phyloP scores from a whole-genome alignment of 2,797 vertebrate species.

The Hylomyscus alleni region DNA sequence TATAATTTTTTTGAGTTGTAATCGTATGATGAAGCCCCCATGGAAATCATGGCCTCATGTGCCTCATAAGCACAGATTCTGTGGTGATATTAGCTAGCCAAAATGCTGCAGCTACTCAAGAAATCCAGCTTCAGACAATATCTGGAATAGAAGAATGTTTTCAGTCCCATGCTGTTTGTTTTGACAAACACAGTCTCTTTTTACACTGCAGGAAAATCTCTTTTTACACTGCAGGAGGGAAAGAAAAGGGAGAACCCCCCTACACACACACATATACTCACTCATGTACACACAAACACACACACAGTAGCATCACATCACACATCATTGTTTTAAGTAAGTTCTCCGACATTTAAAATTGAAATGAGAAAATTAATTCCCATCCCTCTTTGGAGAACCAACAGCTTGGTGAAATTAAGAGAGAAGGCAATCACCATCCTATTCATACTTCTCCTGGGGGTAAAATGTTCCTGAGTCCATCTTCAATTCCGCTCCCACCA shows the following conservation, averaged over 20 bases:
- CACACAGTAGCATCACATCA: not conserved
- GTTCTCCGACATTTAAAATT: conserved; percentile 76
- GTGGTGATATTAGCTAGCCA: conserved; percentile 25
- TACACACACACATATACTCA: not conserved
- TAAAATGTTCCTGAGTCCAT: not conserved
- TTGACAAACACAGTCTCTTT: conserved; percentile 83
- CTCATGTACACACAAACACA: not conserved
- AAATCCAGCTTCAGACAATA: conserved; percentile 70
- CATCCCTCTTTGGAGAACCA: conserved; percentile 60
- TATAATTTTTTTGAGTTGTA: conserved; percentile 53
- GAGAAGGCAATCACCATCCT: conserved; percentile 31
- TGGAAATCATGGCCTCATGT: conserved; percentile 67
- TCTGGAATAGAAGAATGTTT: conserved; percentile 75
- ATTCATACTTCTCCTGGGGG: not conserved
- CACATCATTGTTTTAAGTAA: conserved; percentile 82
- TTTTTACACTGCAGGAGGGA: conserved; percentile 79
- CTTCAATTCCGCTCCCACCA: not conserved
- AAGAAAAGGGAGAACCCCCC: not conserved
- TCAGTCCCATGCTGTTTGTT: conserved; percentile 78
- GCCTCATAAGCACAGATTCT: conserved; percentile 45
- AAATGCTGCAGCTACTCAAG: not conserved
- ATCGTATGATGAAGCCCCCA: conserved; percentile 51
- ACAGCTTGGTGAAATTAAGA: conserved; percentile 70
- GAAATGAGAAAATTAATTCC: conserved; percentile 79
- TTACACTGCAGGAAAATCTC: conserved; percentile 77